phyloP scores from a whole-genome alignment of 2,888 invertebrate genomes.

The Nomada ferruginata region DNA sequence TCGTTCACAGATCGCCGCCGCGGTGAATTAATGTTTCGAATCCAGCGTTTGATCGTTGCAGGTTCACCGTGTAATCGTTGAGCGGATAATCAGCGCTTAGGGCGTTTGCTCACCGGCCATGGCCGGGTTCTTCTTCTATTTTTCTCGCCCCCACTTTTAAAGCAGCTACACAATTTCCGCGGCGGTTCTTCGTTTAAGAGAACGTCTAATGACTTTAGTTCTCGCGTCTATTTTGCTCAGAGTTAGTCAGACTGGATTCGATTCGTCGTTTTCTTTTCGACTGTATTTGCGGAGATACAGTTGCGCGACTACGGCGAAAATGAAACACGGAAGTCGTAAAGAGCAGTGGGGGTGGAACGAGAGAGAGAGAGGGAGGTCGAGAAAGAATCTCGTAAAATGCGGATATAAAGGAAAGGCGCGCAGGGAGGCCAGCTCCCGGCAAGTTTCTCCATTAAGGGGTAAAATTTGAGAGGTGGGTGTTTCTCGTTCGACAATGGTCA shows the following conservation, averaged over 20 bases:
- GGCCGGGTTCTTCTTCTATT: background rate
- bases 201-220: background rate
- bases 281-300: background rate
- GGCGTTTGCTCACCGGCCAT: slow-evolving; percentile 42
- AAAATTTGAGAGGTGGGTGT: slow-evolving; percentile 64
- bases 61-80: slow-evolving; percentile 53
- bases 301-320: slow-evolving; percentile 39
- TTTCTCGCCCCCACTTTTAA: slow-evolving; percentile 7
- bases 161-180: too few species aligned
- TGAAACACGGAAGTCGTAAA: slow-evolving; percentile 62
- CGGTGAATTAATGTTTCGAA: slow-evolving; percentile 46
- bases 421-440: slow-evolving; percentile 28
- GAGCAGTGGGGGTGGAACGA: background rate
- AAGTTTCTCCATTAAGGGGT: slow-evolving; percentile 54
- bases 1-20: slow-evolving; percentile 22
- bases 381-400: slow-evolving; percentile 58
- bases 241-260: background rate
- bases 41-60: slow-evolving; percentile 40
- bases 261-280: slow-evolving; percentile 1
- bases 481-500: slow-evolving; percentile 47
- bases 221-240: background rate
- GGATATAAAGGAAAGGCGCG: slow-evolving; percentile 58
- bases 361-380: background rate
- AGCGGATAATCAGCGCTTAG: slow-evolving; percentile 50
- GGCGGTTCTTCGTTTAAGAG: slow-evolving; percentile 15